Evolutionary conservation across 1,140 invertebrate genomes (phyloP), one percentile per base, ranked within the genome.

Genomic region (Drosophila pandora): DNA sequence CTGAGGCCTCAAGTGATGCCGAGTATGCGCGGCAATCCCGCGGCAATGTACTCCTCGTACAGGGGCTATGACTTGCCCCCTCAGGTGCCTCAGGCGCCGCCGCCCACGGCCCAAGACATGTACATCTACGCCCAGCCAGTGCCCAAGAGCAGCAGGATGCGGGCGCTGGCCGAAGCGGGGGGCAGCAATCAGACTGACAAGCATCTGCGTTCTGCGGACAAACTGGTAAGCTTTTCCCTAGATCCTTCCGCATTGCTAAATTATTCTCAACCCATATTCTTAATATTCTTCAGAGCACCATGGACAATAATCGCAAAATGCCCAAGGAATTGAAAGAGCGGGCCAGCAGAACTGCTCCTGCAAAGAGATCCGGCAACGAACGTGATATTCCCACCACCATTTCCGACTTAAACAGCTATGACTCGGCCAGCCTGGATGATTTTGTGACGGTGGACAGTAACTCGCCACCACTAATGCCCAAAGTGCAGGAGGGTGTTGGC

Each of bases 401-500:
- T 23, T 76, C 76, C 6, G 83, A 88, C 54, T 37, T 64, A 17
- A 76, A 69, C 22, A 83, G 76, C 62, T 90, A 87, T 52, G 74
- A 94, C 91, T 91, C 93, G 91, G 2, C 92, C 6, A 83, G 75
- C 49, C 57, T 84, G 23, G 90, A 91, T 52, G 90, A 90, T n/a
- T 89, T 85, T 30, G 57, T 58, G 21, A 34, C 58, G 5, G 12
- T 83, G 41, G 74, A 73, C 60, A 76, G 59, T 17, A 57, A 48
- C 4, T 91, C 87, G 25, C 90, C 90, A 5, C 81, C 90, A 0
- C 55, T 91, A 21, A 87, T 78, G 22, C 84, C 85, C 17, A 91
- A 91, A 32, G 90, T 89, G 7, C 82, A 92, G 50, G 94, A 94
- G 59, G 94, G 94, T 2, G 93, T 94, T 72, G 94, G 94, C 3